phyloP scores from a whole-genome alignment of 2,113 vertebrate genomes.

The Merops nubicus region DNA sequence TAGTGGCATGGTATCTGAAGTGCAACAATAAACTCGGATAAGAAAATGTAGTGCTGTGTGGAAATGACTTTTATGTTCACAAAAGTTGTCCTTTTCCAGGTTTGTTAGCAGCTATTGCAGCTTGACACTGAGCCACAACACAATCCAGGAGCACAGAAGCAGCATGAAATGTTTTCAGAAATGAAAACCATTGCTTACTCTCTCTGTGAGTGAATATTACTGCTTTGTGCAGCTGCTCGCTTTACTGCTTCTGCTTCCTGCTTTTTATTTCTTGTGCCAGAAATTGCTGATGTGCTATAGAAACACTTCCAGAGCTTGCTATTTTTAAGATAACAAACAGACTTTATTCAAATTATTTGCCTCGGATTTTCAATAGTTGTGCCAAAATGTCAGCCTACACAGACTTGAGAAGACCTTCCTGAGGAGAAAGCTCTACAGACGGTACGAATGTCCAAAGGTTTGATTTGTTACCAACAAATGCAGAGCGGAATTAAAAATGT shows the following conservation, averaged over 20 bases:
- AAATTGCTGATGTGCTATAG: background rate
- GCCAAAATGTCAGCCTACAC: background rate
- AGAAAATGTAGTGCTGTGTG: slow-evolving; percentile 56
- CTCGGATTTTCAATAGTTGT: background rate
- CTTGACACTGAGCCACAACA: background rate
- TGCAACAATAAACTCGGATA: slow-evolving; percentile 80
- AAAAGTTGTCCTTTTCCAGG: slow-evolving; percentile 11
- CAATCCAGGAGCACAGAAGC: background rate
- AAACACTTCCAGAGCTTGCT: background rate
- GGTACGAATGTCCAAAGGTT: background rate
- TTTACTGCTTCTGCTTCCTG: slow-evolving; percentile 34
- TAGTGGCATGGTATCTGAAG: slow-evolving; percentile 77
- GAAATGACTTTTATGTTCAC: slow-evolving; percentile 40
- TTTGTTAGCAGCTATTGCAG: background rate
- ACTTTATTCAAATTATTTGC: slow-evolving; percentile 1
- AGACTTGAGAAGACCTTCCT: background rate
- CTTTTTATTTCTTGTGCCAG: slow-evolving; percentile 10
- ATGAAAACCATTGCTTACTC: background rate
- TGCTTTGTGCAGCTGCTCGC: slow-evolving; percentile 21
- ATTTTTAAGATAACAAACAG: background rate
- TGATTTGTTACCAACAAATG: background rate
- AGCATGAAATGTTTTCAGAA: slow-evolving; percentile 28
- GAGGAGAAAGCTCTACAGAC: background rate
- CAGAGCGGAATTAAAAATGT: background rate
- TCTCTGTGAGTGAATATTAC: slow-evolving; percentile 8